Evolutionary conservation across 2,797 vertebrate species (phyloP), one percentile per base, ranked within the genome.

Genomic region (Lithobates sylvaticus): DNA sequence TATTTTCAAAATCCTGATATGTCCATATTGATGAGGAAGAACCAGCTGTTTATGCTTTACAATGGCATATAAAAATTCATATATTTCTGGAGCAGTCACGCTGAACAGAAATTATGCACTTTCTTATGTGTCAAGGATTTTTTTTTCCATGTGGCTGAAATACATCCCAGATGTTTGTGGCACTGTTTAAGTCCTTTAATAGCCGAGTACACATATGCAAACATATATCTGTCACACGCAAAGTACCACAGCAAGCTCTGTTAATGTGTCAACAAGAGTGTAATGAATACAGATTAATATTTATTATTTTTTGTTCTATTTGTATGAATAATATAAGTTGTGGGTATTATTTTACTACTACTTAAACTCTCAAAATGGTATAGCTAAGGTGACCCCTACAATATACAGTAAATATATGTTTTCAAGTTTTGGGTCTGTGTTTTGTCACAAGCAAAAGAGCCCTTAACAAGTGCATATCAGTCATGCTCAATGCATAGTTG

Each of bases 41-140:
- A 67, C 81, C 81, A 83, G 81, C 74, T 83, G 81, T 83, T 21
- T 32, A 75, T 39, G 47, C 68, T 83, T 83, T 83, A 74, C 58
- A 83, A 75, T 39, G 12, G 29, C 12, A 61, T 74, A 83, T 83
- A 74, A 83, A 44, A 36, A 83, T 83, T 54, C 81, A 83, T 73
- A 83, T 58, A 83, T 64, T 81, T 73, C 36, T 73, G 27, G 27
- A n/a, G 21, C 54, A 16, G 70, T 71, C 81, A 75, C 7, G 81
- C 71, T 64, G 29, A n/a, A 73, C 69, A 72, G 58, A 44, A 64
- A 65, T 83, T 64, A 81, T 72, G 50, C 32, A 23, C 26, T 72
- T 81, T 81, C 69, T 72, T 73, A 42, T 83, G 69, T 81, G 70
- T 74, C 54, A 75, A 65, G 26, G 71, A 65, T 74, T 50, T 47